These are phyloP conservation scores for Misgurnus anguillicaudatus DNA, from an alignment of 2,113 vertebrate genomes.

Conservation along the genomic window DNA sequence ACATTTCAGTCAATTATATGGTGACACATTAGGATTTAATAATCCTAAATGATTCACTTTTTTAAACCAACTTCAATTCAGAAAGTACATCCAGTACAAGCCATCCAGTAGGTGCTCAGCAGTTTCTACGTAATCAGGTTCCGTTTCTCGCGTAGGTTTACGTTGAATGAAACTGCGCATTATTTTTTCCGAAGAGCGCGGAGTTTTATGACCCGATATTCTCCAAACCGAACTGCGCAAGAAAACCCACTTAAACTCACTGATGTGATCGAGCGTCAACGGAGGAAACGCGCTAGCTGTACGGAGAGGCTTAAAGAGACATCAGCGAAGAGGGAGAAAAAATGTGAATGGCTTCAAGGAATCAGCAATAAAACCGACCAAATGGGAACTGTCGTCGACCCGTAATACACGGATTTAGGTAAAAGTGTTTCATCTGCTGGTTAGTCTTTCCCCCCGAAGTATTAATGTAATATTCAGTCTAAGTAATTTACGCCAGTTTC, in stretches of 20 bases:
- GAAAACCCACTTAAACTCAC: not conserved
- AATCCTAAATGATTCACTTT: not conserved
- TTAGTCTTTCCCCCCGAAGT: not conserved
- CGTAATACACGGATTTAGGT: constrained; percentile 35
- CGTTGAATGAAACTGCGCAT: constrained; percentile 42
- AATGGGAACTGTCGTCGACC: constrained; percentile 14
- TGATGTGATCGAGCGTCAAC: not conserved
- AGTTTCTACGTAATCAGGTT: constrained; percentile 1
- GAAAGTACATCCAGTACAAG: not conserved
- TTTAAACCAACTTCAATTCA: not conserved
- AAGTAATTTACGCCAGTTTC: constrained; percentile 35
- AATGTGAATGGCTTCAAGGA: constrained; percentile 54
- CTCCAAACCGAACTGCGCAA: constrained; percentile 30
- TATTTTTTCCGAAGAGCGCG: constrained; percentile 31
- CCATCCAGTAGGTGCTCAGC: not conserved
- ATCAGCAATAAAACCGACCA: constrained; percentile 38
- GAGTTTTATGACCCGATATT: constrained; percentile 41
- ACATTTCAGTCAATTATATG: too few relatives aligned
- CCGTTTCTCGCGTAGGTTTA: constrained; percentile 28
- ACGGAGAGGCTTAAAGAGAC: constrained; percentile 49
- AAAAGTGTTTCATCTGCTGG: constrained; percentile 16
- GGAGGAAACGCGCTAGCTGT: constrained; percentile 36
- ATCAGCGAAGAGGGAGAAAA: constrained; percentile 50
- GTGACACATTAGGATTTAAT: too few relatives aligned
- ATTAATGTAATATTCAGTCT: not conserved